Conservation (phyloP, 2,113 vertebrate species). For the Cranoglanis bouderius region DNA sequence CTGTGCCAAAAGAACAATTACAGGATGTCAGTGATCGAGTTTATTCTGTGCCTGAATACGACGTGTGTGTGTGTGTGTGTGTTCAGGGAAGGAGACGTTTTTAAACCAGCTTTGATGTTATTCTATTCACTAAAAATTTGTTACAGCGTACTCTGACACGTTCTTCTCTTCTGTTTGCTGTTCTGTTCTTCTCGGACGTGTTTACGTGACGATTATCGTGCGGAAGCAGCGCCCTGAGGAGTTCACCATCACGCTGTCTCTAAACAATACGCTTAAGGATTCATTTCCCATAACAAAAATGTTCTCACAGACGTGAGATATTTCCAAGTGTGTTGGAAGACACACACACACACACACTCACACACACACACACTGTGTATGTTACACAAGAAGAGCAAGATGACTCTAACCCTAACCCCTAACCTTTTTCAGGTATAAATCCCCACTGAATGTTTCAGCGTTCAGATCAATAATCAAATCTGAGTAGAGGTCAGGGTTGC, state of each 20-base stretch:
- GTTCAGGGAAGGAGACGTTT: not conserved
- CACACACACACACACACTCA: not conserved
- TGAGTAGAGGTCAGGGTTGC: not conserved
- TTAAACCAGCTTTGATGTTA: slow-evolving; percentile 8
- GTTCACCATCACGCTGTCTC: slow-evolving; percentile 15
- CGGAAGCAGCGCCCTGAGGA: not conserved
- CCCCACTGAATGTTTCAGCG: not conserved
- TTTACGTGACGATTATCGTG: not conserved
- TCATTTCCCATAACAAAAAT: slow-evolving; percentile 25
- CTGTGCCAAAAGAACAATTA: not conserved
- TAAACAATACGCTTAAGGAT: slow-evolving; percentile 21
- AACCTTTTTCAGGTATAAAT: not conserved
- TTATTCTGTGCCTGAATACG: slow-evolving; percentile 3
- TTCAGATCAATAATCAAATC: slow-evolving; percentile 4
- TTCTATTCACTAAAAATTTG: not conserved
- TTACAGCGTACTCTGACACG: not conserved
- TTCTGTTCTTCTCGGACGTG: not conserved
- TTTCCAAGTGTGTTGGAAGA: slow-evolving; percentile 2
- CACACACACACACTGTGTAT: not conserved
- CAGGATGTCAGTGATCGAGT: slow-evolving; percentile 26
- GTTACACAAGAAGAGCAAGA: not conserved
- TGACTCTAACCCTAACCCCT: not conserved
- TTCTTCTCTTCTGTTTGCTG: not conserved
- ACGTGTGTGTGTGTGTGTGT: slow-evolving; percentile 3
- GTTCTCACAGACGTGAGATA: slow-evolving; percentile 9